A percentile compares a stretch with the other conserved stretches of the same genome.
phyloP scores from a whole-genome alignment of 2,113 vertebrate species.

The Tachuris rubrigastra region DNA sequence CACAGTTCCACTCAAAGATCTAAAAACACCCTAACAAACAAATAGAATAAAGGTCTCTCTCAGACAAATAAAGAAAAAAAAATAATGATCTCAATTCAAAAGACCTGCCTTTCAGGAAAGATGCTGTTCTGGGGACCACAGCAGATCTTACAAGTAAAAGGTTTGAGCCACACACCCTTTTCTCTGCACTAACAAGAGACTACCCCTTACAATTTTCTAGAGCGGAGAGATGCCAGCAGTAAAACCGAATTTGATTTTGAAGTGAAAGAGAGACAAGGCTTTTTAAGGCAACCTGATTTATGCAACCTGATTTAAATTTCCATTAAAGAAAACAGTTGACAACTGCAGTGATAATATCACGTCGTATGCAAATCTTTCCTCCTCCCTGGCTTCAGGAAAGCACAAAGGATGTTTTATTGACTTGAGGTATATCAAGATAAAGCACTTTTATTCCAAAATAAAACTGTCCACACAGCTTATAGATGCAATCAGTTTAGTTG shows the following conservation, averaged over 20 bases:
- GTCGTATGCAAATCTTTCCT: conserved; percentile 45
- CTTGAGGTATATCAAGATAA: conserved; percentile 57
- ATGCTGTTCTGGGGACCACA: neutral
- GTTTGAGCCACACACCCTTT: neutral
- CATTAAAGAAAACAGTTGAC: conserved; percentile 53
- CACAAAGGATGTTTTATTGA: conserved; percentile 49
- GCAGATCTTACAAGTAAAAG: neutral
- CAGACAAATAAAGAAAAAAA: neutral
- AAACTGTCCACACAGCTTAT: conserved; percentile 45
- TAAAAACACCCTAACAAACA: neutral
- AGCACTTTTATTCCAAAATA: conserved; percentile 49
- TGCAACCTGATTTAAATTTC: conserved; percentile 47
- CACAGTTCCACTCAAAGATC: neutral
- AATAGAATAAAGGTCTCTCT: neutral
- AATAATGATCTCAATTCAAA: neutral
- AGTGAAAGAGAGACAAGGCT: neutral
- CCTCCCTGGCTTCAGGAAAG: conserved; percentile 8
- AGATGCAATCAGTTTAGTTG: conserved; percentile 43
- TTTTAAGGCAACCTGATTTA: conserved; percentile 48
- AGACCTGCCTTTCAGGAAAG: neutral
- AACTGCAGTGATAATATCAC: conserved; percentile 26
- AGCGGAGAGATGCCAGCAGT: neutral
- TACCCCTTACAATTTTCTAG: neutral
- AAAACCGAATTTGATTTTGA: neutral
- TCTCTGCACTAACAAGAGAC: neutral